These are phyloP conservation scores for Leptinotarsa peninsularis DNA, from an alignment of 2,888 invertebrate genomes.

Conservation along the genomic window DNA sequence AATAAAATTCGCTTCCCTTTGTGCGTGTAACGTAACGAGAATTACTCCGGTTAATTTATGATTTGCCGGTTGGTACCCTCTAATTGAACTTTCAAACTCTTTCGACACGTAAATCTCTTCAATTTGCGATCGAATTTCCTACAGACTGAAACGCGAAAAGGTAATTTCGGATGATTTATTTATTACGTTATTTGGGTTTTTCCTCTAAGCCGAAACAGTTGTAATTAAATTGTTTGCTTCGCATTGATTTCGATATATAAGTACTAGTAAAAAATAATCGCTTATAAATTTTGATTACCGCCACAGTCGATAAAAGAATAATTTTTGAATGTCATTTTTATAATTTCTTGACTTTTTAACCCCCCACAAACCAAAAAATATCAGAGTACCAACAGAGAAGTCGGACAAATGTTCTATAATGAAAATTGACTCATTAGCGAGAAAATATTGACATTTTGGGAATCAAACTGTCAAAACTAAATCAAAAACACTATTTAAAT, in stretches of 20 bases:
- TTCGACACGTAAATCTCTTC: conserved; percentile 19
- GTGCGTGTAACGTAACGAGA: conserved; percentile 30
- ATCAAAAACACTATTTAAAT: too few relatives aligned
- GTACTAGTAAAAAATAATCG: too few relatives aligned
- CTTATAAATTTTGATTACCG: too few relatives aligned
- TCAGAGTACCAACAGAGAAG: too few relatives aligned
- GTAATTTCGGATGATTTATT: conserved; percentile 7
- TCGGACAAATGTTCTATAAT: too few relatives aligned
- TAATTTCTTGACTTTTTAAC: too few relatives aligned
- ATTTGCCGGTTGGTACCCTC: conserved; percentile 26
- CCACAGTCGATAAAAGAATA: too few relatives aligned
- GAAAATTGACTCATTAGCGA: too few relatives aligned
- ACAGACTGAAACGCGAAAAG: conserved; percentile 6
- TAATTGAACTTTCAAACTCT: conserved; percentile 28
- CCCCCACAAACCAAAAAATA: too few relatives aligned
- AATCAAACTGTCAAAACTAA: too few relatives aligned
- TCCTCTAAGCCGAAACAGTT: neutral
- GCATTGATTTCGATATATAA: neutral
- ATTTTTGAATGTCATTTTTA: too few relatives aligned
- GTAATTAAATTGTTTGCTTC: neutral
- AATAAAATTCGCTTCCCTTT: conserved; percentile 19
- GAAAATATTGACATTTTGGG: too few relatives aligned
- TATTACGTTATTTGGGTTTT: neutral
- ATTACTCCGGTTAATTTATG: conserved; percentile 21
- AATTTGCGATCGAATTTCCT: conserved; percentile 19